Evolutionary conservation across 2,113 vertebrate species (phyloP).

Genomic region (Alligator sinensis): DNA sequence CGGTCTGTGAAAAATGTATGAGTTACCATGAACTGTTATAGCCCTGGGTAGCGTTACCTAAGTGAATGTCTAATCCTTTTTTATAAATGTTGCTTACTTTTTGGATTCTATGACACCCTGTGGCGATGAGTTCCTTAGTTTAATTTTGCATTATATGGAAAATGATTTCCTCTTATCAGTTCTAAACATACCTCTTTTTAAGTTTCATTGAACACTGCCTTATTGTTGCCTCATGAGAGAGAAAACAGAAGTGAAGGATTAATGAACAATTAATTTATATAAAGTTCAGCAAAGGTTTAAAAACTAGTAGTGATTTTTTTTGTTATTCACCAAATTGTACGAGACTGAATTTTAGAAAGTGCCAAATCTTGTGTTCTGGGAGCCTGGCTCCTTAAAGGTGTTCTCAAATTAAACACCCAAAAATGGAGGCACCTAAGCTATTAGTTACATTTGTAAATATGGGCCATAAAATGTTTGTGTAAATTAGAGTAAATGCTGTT

Average conservation of each 20-base stretch:
- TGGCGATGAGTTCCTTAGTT: background rate
- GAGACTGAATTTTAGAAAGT: too few species aligned
- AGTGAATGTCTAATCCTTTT: background rate
- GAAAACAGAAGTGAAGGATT: background rate
- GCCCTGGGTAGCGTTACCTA: background rate
- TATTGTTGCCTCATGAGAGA: background rate
- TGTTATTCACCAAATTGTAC: too few species aligned
- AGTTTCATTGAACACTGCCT: background rate
- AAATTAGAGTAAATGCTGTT: too few species aligned
- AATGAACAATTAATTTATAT: background rate
- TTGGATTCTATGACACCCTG: background rate
- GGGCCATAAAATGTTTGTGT: too few species aligned
- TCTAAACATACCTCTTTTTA: background rate
- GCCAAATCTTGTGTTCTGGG: too few species aligned
- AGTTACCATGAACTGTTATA: background rate
- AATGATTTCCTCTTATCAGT: background rate
- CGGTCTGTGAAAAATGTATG: too few species aligned
- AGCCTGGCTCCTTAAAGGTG: too few species aligned
- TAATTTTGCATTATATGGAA: background rate
- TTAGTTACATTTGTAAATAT: too few species aligned
- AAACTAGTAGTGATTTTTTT: too few species aligned
- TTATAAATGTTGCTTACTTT: background rate
- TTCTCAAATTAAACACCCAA: too few species aligned
- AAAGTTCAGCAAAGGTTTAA: background rate
- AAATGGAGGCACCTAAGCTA: too few species aligned